Conservation (phyloP, 2,888 invertebrate genomes). For the Ptilodon capucinus region DNA sequence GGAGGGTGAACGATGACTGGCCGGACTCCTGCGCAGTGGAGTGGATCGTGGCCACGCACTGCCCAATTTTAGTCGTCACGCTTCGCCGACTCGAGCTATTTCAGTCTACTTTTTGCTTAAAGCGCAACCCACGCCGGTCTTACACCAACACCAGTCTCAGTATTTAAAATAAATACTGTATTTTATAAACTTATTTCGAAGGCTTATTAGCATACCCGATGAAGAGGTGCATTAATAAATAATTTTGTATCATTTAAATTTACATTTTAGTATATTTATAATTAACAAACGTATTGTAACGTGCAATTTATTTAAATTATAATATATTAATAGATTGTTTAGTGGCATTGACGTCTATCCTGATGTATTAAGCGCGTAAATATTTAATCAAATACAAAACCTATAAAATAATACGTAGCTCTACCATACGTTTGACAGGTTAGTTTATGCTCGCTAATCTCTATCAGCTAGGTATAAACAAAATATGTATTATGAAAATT, state of each 20-base stretch:
- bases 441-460: too few relatives aligned
- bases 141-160: slow-evolving; percentile 21
- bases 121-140: slow-evolving; percentile 20
- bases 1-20: slow-evolving; percentile 52
- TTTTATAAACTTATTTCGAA: slow-evolving; percentile 3
- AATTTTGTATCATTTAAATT: background rate
- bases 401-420: too few relatives aligned
- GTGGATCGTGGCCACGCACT: slow-evolving; percentile 54
- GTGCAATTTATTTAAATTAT: too few relatives aligned
- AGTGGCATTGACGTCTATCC: too few relatives aligned
- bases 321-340: too few relatives aligned
- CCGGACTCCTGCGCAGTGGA: slow-evolving; percentile 56
- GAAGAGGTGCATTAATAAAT: background rate
- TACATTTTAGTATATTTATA: background rate
- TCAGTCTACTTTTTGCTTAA: slow-evolving; percentile 47
- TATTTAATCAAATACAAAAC: too few relatives aligned
- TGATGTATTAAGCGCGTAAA: too few relatives aligned
- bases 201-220: background rate
- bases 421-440: too few relatives aligned
- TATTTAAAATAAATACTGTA: slow-evolving; percentile 18
- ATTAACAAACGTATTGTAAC: background rate
- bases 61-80: slow-evolving; percentile 54
- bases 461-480: too few relatives aligned
- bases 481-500: too few relatives aligned
- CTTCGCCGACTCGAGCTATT: slow-evolving; percentile 56